phyloP scores from a whole-genome alignment of 2,113 vertebrate genomes.

The Chaetodon auriga region DNA sequence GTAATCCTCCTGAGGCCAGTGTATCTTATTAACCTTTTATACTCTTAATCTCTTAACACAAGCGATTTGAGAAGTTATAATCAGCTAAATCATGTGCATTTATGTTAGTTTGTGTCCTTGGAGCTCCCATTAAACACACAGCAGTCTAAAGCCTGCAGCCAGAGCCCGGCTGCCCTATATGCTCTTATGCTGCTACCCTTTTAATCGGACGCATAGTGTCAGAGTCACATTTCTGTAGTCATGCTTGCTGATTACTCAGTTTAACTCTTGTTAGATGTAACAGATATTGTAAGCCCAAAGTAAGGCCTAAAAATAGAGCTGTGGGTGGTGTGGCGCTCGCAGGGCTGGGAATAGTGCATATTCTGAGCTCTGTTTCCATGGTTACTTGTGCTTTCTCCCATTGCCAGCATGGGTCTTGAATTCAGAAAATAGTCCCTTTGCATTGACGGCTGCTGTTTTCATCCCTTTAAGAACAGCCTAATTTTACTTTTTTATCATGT shows the following conservation, averaged over 20 bases:
- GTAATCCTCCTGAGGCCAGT: background rate
- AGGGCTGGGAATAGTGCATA: conserved; percentile 70
- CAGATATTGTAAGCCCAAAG: conserved; percentile 69
- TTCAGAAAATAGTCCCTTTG: conserved; percentile 54
- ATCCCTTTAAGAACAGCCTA: conserved; percentile 10
- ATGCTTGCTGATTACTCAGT: conserved; percentile 69
- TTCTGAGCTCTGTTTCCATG: conserved; percentile 81
- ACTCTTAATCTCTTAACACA: background rate
- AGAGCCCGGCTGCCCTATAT: conserved; percentile 15
- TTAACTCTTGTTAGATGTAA: conserved; percentile 79
- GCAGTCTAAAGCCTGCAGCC: conserved; percentile 10
- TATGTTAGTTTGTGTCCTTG: background rate
- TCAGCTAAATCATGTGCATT: background rate
- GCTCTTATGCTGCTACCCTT: conserved; percentile 52
- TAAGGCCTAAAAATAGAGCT: conserved; percentile 76
- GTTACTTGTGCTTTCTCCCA: conserved; percentile 71
- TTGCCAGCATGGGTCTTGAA: conserved; percentile 39
- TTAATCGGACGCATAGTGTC: conserved; percentile 62
- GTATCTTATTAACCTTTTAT: background rate
- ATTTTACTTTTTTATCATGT: conserved; percentile 31
- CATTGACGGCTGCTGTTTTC: conserved; percentile 43
- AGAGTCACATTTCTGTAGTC: conserved; percentile 71
- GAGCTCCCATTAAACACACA: background rate
- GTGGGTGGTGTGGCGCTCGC: conserved; percentile 56
- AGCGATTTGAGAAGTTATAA: background rate